Base-by-base conservation (phyloP, 2,113 vertebrate species). In the Mesitornis unicolor region DNA sequence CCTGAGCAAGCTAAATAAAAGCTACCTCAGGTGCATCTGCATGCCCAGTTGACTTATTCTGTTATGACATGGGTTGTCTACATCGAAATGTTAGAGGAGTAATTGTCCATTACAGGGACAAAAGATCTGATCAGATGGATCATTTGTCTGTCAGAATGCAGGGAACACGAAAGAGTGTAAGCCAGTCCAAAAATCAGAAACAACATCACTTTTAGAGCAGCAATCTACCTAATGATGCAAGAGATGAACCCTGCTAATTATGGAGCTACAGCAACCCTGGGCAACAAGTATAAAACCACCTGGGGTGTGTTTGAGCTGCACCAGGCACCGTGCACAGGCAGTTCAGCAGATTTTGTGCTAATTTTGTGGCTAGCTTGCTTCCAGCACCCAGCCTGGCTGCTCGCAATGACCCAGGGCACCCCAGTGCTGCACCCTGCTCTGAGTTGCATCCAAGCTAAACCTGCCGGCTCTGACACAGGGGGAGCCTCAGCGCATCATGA, bases 241-340 rank as follows among this genome's bases (percentile, higher is more conserved):
- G 74, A 67, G 25, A 24, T 3, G 1, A 93, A 61, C 7, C 11
- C 20, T 89, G 64, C 16, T 83, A 69, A 80, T 76, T 47, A 80
- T 51, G 54, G 40, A 79, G 43, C 59, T 48, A 28, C 67, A 73
- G 16, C 40, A 77, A 11, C 56, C 36, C 47, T 75, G 38, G 45
- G n/a, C 45, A 90, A 54, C 48, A n/a, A 61, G 15, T 7, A 15
- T 53, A 51, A 94, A 76, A 64, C 35, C 42, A 70, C 9, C 0
- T 25, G 54, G 31, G 64, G 81, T 10, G 16, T 2, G 1, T 36
- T 77, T 92, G n/a, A 25, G 5, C 45, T 25, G 21, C 40, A 17
- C 24, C 5, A 2, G 2, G 2, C 0, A 0, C 33, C 21, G 11
- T 36, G 61, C 16, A 50, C 57, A n/a, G 78, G 61, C 38, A 38